These are phyloP conservation scores for Merodon equestris DNA, from an alignment of 2,888 invertebrate genomes.

Conservation along the genomic window DNA sequence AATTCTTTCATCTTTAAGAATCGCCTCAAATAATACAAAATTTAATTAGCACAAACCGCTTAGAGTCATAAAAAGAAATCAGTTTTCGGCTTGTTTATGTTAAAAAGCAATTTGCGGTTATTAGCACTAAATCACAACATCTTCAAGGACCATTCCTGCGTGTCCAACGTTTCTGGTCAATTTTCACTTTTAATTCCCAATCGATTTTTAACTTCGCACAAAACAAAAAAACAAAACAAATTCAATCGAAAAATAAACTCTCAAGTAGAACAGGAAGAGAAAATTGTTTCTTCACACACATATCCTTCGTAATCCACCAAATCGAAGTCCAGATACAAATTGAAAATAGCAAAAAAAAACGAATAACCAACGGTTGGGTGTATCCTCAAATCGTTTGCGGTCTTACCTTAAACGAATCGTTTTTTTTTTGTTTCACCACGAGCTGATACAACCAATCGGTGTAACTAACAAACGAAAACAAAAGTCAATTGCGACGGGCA, in stretches of 20 bases:
- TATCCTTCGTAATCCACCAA: slow-evolving; percentile 56
- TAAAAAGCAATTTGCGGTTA: no score
- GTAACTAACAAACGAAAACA: slow-evolving; percentile 79
- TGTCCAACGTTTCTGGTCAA: no score
- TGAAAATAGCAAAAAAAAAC: no score
- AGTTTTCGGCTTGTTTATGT: no score
- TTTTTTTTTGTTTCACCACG: slow-evolving; percentile 54
- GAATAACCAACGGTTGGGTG: neutral
- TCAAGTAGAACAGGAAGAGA: no score
- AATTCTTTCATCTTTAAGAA: no score
- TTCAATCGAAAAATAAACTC: slow-evolving; percentile 2
- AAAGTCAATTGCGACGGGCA: slow-evolving; percentile 78
- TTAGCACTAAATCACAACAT: no score
- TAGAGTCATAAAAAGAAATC: no score
- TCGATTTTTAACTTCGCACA: no score
- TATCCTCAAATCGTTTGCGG: slow-evolving; percentile 42
- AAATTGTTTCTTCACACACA: slow-evolving; percentile 7
- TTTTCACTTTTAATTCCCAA: slow-evolving; percentile 2
- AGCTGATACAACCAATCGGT: slow-evolving; percentile 74
- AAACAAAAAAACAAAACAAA: slow-evolving; percentile 2
- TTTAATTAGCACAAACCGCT: no score
- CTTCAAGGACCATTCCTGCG: no score
- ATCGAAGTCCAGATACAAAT: neutral
- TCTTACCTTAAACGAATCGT: slow-evolving; percentile 62
- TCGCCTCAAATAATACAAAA: no score